A percentile compares a stretch with the other conserved stretches of the same genome.
phyloP scores from a whole-genome alignment of 2,888 invertebrate species.

The Silvanus unidentatus region DNA sequence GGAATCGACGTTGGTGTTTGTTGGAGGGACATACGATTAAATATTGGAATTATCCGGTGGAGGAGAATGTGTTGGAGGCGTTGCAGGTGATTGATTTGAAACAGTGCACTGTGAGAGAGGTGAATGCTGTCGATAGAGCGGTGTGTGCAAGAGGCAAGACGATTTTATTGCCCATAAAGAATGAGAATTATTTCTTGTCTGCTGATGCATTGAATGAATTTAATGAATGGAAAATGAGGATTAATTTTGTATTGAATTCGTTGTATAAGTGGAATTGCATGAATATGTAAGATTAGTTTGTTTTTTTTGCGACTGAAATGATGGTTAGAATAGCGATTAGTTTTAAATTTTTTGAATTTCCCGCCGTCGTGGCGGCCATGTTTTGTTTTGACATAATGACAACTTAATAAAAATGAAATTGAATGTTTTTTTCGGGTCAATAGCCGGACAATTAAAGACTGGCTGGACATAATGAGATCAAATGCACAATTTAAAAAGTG shows the following conservation, averaged over 20 bases:
- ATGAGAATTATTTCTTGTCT: neutral
- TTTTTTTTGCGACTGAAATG: too few relatives aligned
- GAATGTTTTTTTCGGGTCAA: too few relatives aligned
- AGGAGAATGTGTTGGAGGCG: neutral
- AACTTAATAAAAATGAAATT: too few relatives aligned
- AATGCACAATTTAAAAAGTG: too few relatives aligned
- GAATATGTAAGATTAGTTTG: too few relatives aligned
- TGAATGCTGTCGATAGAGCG: neutral
- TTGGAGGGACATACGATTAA: neutral
- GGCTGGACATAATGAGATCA: too few relatives aligned
- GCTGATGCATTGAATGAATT: neutral
- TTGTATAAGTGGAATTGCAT: neutral
- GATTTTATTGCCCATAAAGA: neutral
- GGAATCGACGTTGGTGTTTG: neutral
- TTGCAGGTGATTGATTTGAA: neutral
- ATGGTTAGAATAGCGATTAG: too few relatives aligned
- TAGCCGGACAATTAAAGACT: too few relatives aligned
- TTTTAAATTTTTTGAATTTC: too few relatives aligned
- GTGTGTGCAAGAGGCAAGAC: neutral
- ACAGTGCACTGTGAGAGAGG: neutral
- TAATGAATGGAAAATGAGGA: neutral
- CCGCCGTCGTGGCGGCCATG: too few relatives aligned
- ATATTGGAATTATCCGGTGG: conserved; percentile 1
- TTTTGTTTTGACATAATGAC: too few relatives aligned
- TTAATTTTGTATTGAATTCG: conserved; percentile 1